A percentile compares a stretch with the other conserved stretches of the same genome.
Evolutionary conservation across 2,113 vertebrate genomes (phyloP).

Genomic region (Gnathochromis pfefferi): DNA sequence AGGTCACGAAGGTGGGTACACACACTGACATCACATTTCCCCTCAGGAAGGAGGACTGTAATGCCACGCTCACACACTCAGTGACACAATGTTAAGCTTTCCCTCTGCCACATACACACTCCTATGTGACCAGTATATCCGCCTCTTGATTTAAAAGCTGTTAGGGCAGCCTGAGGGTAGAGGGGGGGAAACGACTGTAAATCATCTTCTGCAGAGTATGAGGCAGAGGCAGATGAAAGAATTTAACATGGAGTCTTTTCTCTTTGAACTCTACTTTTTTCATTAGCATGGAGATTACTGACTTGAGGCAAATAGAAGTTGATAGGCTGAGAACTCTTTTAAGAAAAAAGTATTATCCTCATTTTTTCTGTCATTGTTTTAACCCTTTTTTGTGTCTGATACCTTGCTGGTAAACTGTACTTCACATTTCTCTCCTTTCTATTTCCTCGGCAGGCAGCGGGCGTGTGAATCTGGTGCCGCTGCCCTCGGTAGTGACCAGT

Average conservation of each 20-base stretch:
- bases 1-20: neutral
- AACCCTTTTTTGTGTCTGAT: neutral
- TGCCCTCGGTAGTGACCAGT: slow-evolving; percentile 83
- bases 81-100: neutral
- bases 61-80: neutral
- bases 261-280: slow-evolving; percentile 51
- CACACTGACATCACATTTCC: slow-evolving; percentile 5
- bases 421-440: neutral
- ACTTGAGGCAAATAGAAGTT: neutral
- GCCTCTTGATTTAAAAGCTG: neutral
- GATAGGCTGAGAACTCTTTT: neutral
- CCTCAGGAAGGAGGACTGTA: neutral
- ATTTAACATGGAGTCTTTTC: slow-evolving; percentile 42
- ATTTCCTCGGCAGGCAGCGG: slow-evolving; percentile 73
- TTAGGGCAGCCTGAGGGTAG: slow-evolving; percentile 16
- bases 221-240: slow-evolving; percentile 13
- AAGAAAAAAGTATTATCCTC: neutral
- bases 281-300: neutral
- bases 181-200: slow-evolving; percentile 6
- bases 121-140: neutral
- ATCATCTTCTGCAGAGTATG: slow-evolving; percentile 34
- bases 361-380: neutral
- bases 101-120: neutral
- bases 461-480: slow-evolving; percentile 90
- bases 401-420: neutral